phyloP scores from a whole-genome alignment of 2,113 vertebrate species.

The Hylia prasina region DNA sequence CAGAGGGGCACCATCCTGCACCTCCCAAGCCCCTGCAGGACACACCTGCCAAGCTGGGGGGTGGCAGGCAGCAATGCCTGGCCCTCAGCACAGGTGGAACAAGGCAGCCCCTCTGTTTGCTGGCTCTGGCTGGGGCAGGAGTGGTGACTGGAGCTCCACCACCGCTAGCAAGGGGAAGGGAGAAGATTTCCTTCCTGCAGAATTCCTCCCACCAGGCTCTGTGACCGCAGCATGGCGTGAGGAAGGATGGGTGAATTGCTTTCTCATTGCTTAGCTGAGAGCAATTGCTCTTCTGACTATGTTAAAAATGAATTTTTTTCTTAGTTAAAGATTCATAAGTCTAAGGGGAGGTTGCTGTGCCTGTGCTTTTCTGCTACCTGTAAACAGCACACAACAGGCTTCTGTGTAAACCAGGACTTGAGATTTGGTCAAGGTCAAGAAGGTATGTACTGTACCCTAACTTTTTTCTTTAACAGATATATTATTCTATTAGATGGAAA shows the following conservation, averaged over 20 bases:
- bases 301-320: conserved; percentile 29
- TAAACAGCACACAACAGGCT: not conserved
- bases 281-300: conserved; percentile 1
- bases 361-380: not conserved
- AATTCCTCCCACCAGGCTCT: not conserved
- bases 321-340: conserved; percentile 42
- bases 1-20: fast-evolving
- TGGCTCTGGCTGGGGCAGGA: fast-evolving
- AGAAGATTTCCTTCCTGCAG: not conserved
- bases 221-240: not conserved
- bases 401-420: not conserved
- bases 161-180: fast-evolving
- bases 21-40: fast-evolving
- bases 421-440: conserved; percentile 53
- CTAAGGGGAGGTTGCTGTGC: not conserved
- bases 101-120: fast-evolving
- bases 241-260: not conserved
- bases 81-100: not conserved
- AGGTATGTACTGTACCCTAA: not conserved
- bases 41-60: fast-evolving
- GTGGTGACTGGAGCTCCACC: fast-evolving
- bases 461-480: conserved; percentile 45
- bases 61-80: not conserved
- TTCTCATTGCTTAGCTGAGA: not conserved
- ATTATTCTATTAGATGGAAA: conserved; percentile 71